Percentiles rank a stretch among this genome's conserved stretches.
Conservation (phyloP, 2,113 vertebrate genomes). For the Furnarius figulus region DNA sequence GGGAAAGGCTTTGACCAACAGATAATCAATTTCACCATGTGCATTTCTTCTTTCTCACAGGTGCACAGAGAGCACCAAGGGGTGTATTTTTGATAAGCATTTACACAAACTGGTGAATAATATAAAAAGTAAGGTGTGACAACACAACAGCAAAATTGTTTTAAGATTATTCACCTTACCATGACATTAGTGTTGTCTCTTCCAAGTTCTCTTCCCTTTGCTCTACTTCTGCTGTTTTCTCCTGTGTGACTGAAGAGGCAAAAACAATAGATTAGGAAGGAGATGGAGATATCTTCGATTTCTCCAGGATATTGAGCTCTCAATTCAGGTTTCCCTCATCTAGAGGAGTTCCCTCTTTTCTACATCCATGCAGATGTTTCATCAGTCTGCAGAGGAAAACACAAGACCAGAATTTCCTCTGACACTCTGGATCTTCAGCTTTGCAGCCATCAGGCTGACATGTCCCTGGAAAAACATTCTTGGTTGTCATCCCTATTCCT, state of each 20-base stretch:
- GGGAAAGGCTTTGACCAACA: not conserved
- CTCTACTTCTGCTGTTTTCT: not conserved
- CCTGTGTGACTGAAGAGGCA: not conserved
- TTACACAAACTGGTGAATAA: not conserved
- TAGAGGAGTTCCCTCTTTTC: not conserved
- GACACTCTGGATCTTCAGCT: no score
- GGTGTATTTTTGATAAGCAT: not conserved
- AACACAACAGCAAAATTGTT: not conserved
- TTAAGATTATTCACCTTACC: not conserved
- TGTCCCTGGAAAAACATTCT: accelerated
- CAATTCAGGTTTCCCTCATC: not conserved
- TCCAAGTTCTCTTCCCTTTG: not conserved
- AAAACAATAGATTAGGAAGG: not conserved
- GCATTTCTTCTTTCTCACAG: not conserved
- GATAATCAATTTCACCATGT: not conserved
- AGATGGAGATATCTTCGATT: not conserved
- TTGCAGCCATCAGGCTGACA: not conserved
- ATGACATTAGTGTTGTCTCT: accelerated
- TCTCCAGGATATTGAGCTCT: not conserved
- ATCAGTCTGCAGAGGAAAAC: not conserved
- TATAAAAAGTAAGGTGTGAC: not conserved
- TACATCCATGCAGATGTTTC: not conserved
- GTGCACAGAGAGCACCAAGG: not conserved
- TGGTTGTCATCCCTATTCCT: not conserved
- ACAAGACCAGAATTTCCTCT: not conserved